Conservation (phyloP, 2,888 invertebrate species). For the Watsonalla cultraria region DNA sequence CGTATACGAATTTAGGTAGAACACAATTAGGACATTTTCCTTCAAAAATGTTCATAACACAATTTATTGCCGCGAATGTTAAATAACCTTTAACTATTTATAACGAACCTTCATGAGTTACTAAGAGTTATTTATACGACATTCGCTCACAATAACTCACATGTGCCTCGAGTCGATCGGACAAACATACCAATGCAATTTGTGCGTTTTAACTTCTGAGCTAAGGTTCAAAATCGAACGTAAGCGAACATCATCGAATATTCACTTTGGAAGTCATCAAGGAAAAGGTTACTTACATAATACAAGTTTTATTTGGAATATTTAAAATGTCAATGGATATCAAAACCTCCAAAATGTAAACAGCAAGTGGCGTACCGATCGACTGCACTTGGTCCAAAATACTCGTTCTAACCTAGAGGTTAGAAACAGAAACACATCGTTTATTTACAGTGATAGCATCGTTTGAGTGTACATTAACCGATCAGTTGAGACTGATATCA, state of each 20-base stretch:
- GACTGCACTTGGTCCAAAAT: slow-evolving; percentile 72
- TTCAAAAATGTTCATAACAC: slow-evolving; percentile 26
- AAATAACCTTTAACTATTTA: slow-evolving; percentile 14
- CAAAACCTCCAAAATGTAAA: background rate
- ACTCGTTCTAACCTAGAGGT: slow-evolving; percentile 31
- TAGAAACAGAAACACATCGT: slow-evolving; percentile 22
- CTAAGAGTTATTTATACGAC: slow-evolving; percentile 44
- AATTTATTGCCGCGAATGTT: slow-evolving; percentile 60
- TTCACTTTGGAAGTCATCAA: background rate
- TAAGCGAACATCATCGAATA: slow-evolving; percentile 10
- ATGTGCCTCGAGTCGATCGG: slow-evolving; percentile 48
- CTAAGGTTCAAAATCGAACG: slow-evolving; percentile 11
- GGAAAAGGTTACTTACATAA: too few relatives aligned
- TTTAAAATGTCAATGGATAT: background rate
- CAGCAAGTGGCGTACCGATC: slow-evolving; percentile 39
- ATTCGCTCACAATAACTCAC: slow-evolving; percentile 38
- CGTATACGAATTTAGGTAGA: slow-evolving; percentile 57
- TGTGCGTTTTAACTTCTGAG: slow-evolving; percentile 39
- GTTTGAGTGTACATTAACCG: slow-evolving; percentile 12
- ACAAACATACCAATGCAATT: slow-evolving; percentile 30
- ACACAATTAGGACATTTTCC: slow-evolving; percentile 36
- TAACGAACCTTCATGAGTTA: slow-evolving; percentile 34
- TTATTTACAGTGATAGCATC: slow-evolving; percentile 25
- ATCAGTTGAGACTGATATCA: background rate
- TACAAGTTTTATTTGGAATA: too few relatives aligned